Evolutionary conservation across 2,797 vertebrate genomes (phyloP), one percentile per base, ranked within the genome.

Genomic region (Galaxias olidus): DNA sequence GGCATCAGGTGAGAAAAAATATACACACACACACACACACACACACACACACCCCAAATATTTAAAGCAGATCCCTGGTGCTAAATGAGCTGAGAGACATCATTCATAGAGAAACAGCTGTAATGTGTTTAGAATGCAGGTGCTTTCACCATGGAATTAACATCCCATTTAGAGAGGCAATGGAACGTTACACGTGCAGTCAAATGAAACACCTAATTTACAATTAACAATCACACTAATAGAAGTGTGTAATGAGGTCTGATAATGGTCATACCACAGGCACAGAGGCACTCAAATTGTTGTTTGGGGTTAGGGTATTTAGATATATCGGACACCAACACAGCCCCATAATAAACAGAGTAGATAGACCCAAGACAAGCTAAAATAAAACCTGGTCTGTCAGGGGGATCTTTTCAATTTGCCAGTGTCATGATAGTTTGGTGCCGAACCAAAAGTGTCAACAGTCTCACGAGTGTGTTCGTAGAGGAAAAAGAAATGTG

Each of bases 1-100:
- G n/a, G n/a, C n/a, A 30, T 6, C 30, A 6, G 30, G 30, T 30
- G 30, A 30, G 30, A 3, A 14, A 18, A 48, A 8, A 13, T 17
- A 17, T 8, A 60, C 58, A n/a, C 4, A 9, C 45, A 11, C 11
- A 46, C 6, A 10, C 15, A 60, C 6, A 30, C 20, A 30, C 19
- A 59, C 57, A 47, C 14, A 9, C 42, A 44, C 61, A 63, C 17
- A 53, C 46, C 48, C 46, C 9, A 30, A 40, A 43, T 15, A 12
- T 60, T 72, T 62, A 56, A 56, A 62, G 55, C 43, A 61, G 44
- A 67, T 14, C 42, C 48, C 51, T 59, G 49, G 60, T 63, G 65
- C 54, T 71, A 63, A 80, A 75, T 76, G 71, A 69, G 69, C 63
- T 60, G 66, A 72, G 63, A 65, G 54, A 50, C 66, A 71, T 66